Evolutionary conservation across 2,888 invertebrate genomes (phyloP), one percentile per base, ranked within the genome.

Genomic region (Ethmia dodecea): DNA sequence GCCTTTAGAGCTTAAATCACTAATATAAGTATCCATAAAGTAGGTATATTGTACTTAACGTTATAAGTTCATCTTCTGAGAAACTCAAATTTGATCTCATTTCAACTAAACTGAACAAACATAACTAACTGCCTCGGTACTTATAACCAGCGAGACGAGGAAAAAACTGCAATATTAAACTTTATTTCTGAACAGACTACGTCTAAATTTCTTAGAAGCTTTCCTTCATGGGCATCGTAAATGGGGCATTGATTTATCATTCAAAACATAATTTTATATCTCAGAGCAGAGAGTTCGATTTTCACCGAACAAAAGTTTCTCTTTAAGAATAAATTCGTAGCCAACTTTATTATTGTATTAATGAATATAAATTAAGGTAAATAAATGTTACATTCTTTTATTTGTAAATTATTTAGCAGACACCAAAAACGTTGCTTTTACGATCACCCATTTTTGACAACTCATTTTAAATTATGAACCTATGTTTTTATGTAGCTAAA

Each of bases 311-410:
- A 12, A 6, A 35, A 28, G 33, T 24, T 8, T 28, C 12, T 38
- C 43, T 44, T 57, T 56, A 49, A 49, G 45, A 52, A 59, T 50
- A 55, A 57, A 58, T 55, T 53, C 50, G 49, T 47, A 60, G 55
- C 54, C 51, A 39, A 61, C 55, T 60, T 63, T 64, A 55, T 68
- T 70, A 61, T 66, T 64, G 63, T 64, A 55, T 60, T 68, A 66
- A 71, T 69, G 69, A 72, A 72, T 70, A 67, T 67, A 66, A 68
- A 72, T 68, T 64, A 69, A 66, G 60, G 62, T 56, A 63, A 28
- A 33, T 54, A 61, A 58, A 59, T 56, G 55, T 54, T 54, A 58
- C 55, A 56, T 62, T 62, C 54, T 61, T n/a, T n/a, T n/a, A n/a
- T n/a, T n/a, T n/a, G n/a, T n/a, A n/a, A n/a, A n/a, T n/a, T n/a